Percentiles rank a stretch among this genome's conserved stretches.
phyloP scores from a whole-genome alignment of 2,888 invertebrate genomes.

The Augochlorella aurata region DNA sequence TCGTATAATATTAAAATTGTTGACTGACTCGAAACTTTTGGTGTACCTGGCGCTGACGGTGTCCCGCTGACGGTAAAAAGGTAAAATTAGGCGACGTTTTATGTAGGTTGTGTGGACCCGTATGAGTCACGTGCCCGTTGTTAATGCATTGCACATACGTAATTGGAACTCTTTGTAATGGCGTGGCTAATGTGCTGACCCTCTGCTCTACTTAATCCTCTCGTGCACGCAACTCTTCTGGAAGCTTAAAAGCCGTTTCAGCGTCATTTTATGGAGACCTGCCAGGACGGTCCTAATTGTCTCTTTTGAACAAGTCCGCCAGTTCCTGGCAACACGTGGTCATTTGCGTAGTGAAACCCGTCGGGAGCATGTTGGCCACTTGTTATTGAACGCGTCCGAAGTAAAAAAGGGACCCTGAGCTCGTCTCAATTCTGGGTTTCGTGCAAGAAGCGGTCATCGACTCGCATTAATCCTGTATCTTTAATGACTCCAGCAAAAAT shows the following conservation, averaged over 20 bases:
- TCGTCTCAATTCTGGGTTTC: not conserved
- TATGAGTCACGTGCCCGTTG: constrained; percentile 2
- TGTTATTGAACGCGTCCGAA: not conserved
- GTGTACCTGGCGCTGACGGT: not conserved
- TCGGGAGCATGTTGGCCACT: not conserved
- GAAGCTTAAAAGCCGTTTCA: constrained; percentile 6
- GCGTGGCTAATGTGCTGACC: constrained; percentile 4
- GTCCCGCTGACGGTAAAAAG: not conserved
- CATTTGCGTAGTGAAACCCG: not conserved
- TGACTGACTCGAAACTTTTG: not conserved
- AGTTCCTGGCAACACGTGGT: constrained; percentile 11
- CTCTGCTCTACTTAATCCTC: constrained; percentile 10
- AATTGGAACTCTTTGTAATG: constrained; percentile 11
- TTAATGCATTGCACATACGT: not conserved
- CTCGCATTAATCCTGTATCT: not conserved
- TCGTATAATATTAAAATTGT: not conserved
- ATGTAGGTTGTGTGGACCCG: not conserved
- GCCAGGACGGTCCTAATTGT: constrained; percentile 11
- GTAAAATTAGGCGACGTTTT: not conserved
- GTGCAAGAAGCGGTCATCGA: not conserved
- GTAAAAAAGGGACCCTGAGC: not conserved
- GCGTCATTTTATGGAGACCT: constrained; percentile 10
- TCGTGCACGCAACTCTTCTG: constrained; percentile 1
- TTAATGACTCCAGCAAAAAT: too few relatives aligned
- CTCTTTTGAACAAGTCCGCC: constrained; percentile 3